A percentile compares a stretch with the other conserved stretches of the same genome.
Evolutionary conservation across 2,888 invertebrate species (phyloP).

Genomic region (Suillia variegata): DNA sequence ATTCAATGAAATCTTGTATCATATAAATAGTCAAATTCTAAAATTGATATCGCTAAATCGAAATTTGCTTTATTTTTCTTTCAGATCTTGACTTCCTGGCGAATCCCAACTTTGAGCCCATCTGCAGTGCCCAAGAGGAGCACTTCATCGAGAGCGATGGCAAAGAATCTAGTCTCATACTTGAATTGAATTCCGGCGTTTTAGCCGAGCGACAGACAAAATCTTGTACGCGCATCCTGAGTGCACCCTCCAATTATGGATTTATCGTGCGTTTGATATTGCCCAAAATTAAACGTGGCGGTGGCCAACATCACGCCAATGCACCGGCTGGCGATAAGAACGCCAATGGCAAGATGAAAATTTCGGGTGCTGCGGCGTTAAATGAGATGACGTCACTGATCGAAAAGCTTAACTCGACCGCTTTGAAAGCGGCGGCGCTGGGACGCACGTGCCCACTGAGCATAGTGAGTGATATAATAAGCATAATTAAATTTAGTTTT

Average conservation of each 20-base stretch:
- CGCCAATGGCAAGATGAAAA: background rate
- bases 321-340: conserved; percentile 11
- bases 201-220: conserved; percentile 38
- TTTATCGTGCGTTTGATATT: conserved; percentile 58
- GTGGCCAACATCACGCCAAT: conserved; percentile 30
- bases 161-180: conserved; percentile 58
- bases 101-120: conserved; percentile 55
- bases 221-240: conserved; percentile 55
- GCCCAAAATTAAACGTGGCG: conserved; percentile 47
- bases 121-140: conserved; percentile 56
- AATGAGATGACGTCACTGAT: conserved; percentile 35
- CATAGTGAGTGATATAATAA: conserved; percentile 61
- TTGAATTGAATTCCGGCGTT: conserved; percentile 54
- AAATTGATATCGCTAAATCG: too few species aligned
- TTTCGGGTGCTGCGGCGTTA: conserved; percentile 16
- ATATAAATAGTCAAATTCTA: too few species aligned
- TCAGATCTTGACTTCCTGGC: conserved; percentile 49
- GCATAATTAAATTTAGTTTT: too few species aligned
- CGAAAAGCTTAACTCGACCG: conserved; percentile 36
- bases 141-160: conserved; percentile 58
- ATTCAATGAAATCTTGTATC: too few species aligned
- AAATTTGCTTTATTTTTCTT: too few species aligned
- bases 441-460: conserved; percentile 55
- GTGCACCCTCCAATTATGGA: conserved; percentile 56
- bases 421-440: conserved; percentile 28